These are phyloP conservation scores for Echiichthys vipera DNA, from an alignment of 2,797 vertebrate species.

Conservation along the genomic window DNA sequence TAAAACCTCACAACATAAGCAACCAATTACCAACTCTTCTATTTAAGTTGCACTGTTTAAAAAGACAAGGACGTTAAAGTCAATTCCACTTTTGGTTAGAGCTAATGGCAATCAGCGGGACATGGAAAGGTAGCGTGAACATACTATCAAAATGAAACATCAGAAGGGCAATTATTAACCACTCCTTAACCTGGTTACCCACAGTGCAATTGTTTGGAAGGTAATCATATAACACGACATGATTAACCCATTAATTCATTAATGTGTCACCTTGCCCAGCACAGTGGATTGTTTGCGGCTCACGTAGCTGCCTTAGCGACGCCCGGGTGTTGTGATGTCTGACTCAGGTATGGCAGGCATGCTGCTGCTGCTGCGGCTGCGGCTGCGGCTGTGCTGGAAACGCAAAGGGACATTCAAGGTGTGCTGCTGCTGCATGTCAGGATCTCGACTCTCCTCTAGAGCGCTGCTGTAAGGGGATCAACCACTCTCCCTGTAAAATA, in stretches of 20 bases:
- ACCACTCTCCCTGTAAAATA: neutral
- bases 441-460: neutral
- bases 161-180: neutral
- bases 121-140: no score
- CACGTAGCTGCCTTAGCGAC: neutral
- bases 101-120: no score
- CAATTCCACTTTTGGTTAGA: no score
- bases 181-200: neutral
- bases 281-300: neutral
- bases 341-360: slow-evolving; percentile 25
- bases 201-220: neutral
- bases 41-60: no score
- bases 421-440: slow-evolving; percentile 19
- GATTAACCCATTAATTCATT: neutral
- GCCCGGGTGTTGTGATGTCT: neutral
- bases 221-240: neutral
- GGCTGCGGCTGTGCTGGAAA: slow-evolving; percentile 33
- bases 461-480: neutral
- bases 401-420: slow-evolving; percentile 3
- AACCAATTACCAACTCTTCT: no score
- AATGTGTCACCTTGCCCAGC: neutral
- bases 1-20: neutral
- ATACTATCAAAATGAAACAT: no score
- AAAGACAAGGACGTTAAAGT: no score
- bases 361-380: slow-evolving; percentile 21